phyloP scores from a whole-genome alignment of 2,797 vertebrate species.

The Nyctalus aviator region DNA sequence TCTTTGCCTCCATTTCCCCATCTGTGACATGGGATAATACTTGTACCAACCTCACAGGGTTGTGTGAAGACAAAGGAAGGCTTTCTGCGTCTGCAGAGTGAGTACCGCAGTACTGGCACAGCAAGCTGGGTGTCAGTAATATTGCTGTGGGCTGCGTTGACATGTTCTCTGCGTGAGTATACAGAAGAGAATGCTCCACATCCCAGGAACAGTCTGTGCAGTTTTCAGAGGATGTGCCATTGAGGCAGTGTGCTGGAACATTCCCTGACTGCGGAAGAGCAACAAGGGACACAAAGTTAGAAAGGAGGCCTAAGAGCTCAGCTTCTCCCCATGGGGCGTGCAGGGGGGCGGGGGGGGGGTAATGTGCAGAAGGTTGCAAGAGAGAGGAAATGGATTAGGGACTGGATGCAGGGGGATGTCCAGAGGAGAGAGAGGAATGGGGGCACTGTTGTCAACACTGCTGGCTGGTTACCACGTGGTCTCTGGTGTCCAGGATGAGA shows the following conservation, averaged over 20 bases:
- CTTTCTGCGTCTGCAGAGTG: not conserved
- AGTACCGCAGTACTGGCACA: not conserved
- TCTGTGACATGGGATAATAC: not conserved
- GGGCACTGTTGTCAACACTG: not conserved
- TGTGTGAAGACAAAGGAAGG: not conserved
- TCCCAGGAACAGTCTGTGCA: not conserved
- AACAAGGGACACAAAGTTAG: not conserved
- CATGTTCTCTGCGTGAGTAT: not conserved
- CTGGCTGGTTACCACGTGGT: not conserved
- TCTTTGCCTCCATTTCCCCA: conserved; percentile 5
- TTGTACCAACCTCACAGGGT: not conserved
- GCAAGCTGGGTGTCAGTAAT: not conserved
- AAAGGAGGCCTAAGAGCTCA: not conserved
- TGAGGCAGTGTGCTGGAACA: not conserved
- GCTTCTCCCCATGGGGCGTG: not conserved
- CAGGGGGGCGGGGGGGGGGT: too few relatives aligned
- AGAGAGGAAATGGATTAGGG: not conserved
- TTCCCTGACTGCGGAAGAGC: not conserved
- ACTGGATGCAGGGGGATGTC: not conserved
- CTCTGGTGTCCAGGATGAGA: not conserved
- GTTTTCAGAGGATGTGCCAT: not conserved
- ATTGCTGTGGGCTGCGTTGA: not conserved
- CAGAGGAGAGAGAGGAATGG: not conserved
- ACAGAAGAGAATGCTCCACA: not conserved
- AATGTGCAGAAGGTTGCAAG: not conserved